Percentiles rank a stretch among this genome's conserved stretches.
phyloP scores from a whole-genome alignment of 2,888 invertebrate genomes.

The Allacma fusca region DNA sequence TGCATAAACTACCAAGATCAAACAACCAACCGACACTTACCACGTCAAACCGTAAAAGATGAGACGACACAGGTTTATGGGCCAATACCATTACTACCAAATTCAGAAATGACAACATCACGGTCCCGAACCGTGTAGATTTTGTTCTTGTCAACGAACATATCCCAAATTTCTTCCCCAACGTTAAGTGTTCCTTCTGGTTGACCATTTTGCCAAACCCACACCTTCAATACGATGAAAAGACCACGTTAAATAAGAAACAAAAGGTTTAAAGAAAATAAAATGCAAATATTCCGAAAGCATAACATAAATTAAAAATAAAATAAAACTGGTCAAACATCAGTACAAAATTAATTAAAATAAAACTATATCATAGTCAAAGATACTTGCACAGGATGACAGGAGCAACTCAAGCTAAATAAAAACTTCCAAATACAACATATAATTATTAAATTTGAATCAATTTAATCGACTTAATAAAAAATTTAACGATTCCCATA shows the following conservation, averaged over 20 bases:
- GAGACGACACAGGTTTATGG: neutral
- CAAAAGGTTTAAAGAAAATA: conserved; percentile 2
- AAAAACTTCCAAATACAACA: neutral
- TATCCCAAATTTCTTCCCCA: conserved; percentile 72
- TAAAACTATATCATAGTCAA: too few species aligned
- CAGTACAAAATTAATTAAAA: neutral
- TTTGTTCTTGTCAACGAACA: conserved; percentile 68
- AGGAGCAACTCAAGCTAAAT: neutral
- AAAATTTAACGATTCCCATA: too few species aligned
- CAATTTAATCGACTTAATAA: too few species aligned
- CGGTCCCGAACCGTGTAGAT: conserved; percentile 72
- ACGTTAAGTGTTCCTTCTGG: conserved; percentile 68
- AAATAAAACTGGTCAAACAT: conserved; percentile 23
- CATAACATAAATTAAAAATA: too few species aligned
- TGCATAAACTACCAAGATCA: neutral
- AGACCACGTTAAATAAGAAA: neutral
- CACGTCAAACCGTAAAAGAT: conserved; percentile 13
- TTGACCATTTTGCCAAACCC: conserved; percentile 68
- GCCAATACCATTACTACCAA: conserved; percentile 31
- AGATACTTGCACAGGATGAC: neutral
- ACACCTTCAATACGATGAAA: conserved; percentile 65
- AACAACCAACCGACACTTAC: conserved; percentile 16
- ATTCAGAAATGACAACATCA: conserved; percentile 71
- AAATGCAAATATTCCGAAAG: too few species aligned
- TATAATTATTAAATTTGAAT: neutral